Evolutionary conservation across 2,888 invertebrate species (phyloP).

Genomic region (Drosophila lacicola): DNA sequence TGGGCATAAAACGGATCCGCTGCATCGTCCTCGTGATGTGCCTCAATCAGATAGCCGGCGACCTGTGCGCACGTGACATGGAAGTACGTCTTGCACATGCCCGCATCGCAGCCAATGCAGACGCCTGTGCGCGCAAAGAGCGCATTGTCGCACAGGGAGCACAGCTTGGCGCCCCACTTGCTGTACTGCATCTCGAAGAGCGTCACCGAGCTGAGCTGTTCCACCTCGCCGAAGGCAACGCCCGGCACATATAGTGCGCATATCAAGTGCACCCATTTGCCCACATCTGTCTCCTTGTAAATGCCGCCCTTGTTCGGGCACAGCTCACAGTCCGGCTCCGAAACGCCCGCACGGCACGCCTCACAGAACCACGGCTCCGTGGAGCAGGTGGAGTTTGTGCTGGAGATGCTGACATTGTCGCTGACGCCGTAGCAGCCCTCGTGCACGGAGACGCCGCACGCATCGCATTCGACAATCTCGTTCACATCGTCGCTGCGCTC

Average conservation of each 20-base stretch:
- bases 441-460: constrained; percentile 97
- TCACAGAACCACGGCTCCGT: constrained; percentile 99
- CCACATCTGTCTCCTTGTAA: constrained; percentile 98
- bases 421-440: constrained; percentile 98
- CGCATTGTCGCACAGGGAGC: constrained; percentile 95
- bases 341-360: constrained; percentile 96
- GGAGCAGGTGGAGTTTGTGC: constrained; percentile 96
- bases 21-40: constrained; percentile 95
- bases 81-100: constrained; percentile 98
- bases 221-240: constrained; percentile 98
- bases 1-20: constrained; percentile 99
- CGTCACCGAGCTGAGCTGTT: constrained; percentile 95
- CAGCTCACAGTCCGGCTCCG: constrained; percentile 95
- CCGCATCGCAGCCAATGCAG: constrained; percentile 98
- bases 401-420: constrained; percentile 95
- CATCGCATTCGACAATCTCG: constrained; percentile 98
- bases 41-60: constrained; percentile 96
- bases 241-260: constrained; percentile 99
- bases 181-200: constrained; percentile 99
- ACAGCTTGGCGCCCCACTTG: constrained; percentile 97
- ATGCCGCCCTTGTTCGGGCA: constrained; percentile 97
- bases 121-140: constrained; percentile 96
- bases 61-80: constrained; percentile 99
- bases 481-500: constrained; percentile 96
- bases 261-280: constrained; percentile 99